Percentiles rank a stretch among this genome's conserved stretches.
Evolutionary conservation across 2,888 invertebrate genomes (phyloP).

Genomic region (Lasioglossum malachurum): DNA sequence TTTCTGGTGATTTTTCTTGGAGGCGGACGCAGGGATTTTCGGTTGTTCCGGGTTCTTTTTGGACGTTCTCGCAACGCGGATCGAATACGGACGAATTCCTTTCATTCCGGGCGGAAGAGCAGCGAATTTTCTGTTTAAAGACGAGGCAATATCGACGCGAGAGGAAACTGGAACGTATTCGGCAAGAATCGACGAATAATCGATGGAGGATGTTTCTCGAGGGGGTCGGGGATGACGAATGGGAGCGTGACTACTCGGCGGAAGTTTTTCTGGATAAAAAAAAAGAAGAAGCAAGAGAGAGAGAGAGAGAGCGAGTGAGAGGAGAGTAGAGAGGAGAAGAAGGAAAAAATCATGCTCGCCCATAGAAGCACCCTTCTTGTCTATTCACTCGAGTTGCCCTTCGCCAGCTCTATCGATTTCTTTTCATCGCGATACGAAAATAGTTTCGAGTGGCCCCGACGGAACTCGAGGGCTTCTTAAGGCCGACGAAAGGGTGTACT

Average conservation of each 20-base stretch:
- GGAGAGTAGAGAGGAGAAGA: background rate
- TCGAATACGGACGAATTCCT: conserved; percentile 1
- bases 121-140: conserved; percentile 21
- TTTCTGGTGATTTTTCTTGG: background rate
- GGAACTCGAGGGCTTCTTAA: conserved; percentile 76
- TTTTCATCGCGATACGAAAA: conserved; percentile 77
- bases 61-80: background rate
- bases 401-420: conserved; percentile 75
- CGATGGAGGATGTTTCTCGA: conserved; percentile 58
- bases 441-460: conserved; percentile 76
- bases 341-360: conserved; percentile 70
- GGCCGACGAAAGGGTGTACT: conserved; percentile 75
- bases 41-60: background rate
- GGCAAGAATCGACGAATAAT: conserved; percentile 53
- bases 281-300: background rate
- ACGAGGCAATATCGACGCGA: conserved; percentile 16
- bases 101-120: background rate
- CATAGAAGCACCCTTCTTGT: conserved; percentile 74
- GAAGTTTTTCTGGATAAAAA: conserved; percentile 61
- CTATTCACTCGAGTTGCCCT: conserved; percentile 75
- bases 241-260: conserved; percentile 64
- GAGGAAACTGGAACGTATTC: conserved; percentile 40
- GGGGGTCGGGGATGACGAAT: conserved; percentile 59
- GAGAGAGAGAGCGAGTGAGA: background rate
- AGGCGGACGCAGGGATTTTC: background rate